Base-by-base conservation (phyloP, 2,888 invertebrate species). In the Blera fallax region DNA sequence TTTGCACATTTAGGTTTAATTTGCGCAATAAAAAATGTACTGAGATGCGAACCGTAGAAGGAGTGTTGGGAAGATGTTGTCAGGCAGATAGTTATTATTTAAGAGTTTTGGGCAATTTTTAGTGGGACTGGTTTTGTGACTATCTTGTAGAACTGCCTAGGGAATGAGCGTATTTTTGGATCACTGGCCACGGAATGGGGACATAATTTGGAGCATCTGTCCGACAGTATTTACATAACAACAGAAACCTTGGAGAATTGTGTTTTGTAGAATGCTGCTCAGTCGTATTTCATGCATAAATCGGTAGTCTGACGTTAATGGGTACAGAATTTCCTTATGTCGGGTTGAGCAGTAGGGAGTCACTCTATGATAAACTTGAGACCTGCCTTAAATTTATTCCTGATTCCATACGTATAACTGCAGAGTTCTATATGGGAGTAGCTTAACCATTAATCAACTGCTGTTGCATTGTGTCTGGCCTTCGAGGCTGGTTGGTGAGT, bases 1-100 rank as follows among this genome's bases (percentile, higher is more conserved):
- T 62, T 73, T 54, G 81, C 76, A 72, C 67, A 81, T 76, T 85
- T 72, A 54, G 65, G 48, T 45, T 72, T 48, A 50, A 81, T 70
- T 48, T 58, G 27, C 29, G 56, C 60, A 52, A 45, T 65, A 50
- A 72, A 78, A 67, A 37, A 65, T 18, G 52, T 27, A 18, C 34
- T 40, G 16, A 72, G 50, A 50, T 60, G 37, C 5, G 52, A 14
- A 10, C 27, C 34, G 24, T 32, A 43, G 24, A 24, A 67, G 18
- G 50, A 65, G 58, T 29, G 18, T 40, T 27, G 27, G 54, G 32
- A 24, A 50, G 50, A 37, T 60, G 48, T 34, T 45, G 45, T 45
- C 45, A 21, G 40, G 6, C 34, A n/a, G 21, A 50, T 50, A 50
- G n/a, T 24, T 52, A 52, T 27, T 52, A 14, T 14, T 52, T 11